Evolutionary conservation across 1,140 invertebrate species (phyloP).

Genomic region (Glomeris maerens): DNA sequence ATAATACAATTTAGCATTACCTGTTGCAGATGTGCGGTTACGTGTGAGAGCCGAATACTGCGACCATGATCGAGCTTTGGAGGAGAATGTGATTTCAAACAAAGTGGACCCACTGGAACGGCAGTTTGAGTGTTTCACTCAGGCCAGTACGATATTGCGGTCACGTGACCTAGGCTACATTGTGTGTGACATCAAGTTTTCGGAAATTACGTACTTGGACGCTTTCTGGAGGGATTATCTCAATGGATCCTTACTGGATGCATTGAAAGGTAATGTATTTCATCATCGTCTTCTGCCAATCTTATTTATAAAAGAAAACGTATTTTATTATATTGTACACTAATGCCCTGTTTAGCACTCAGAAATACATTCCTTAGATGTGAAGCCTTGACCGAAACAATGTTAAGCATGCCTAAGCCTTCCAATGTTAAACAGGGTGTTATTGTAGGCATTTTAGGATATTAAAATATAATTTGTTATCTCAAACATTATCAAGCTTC

Average conservation of each 20-base stretch:
- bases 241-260: conserved; percentile 30
- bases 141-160: conserved; percentile 28
- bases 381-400: too few species aligned
- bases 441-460: too few species aligned
- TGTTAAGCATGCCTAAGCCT: too few species aligned
- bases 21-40: conserved; percentile 15
- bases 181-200: conserved; percentile 32
- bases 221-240: conserved; percentile 33
- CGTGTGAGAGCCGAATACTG: conserved; percentile 19
- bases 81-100: conserved; percentile 24
- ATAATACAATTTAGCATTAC: not conserved
- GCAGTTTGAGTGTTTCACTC: conserved; percentile 28
- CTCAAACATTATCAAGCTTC: too few species aligned
- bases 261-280: conserved; percentile 24
- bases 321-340: too few species aligned
- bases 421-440: too few species aligned
- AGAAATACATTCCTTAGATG: too few species aligned
- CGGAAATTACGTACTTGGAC: conserved; percentile 30
- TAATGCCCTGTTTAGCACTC: too few species aligned
- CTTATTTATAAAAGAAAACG: too few species aligned
- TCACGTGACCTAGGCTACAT: conserved; percentile 29
- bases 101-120: conserved; percentile 25
- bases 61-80: conserved; percentile 23
- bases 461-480: too few species aligned
- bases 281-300: not conserved